Base-by-base conservation (phyloP, 2,888 invertebrate genomes). In the Galeruca laticollis region DNA sequence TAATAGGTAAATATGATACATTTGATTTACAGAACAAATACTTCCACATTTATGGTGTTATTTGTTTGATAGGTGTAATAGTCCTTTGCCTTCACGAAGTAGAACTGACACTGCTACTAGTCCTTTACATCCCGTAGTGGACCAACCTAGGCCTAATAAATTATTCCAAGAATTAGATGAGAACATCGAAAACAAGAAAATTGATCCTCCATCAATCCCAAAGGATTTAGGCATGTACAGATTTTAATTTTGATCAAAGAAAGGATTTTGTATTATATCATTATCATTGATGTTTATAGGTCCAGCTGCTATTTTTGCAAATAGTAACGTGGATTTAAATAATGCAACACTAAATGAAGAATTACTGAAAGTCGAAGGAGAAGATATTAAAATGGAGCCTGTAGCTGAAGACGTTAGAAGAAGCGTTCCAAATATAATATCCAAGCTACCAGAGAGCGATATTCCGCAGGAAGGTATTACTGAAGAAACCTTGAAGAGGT, bases 261-360 rank as follows among this genome's bases (percentile, higher is more conserved):
- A 26, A 26, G 26, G 26, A 26, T 26, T 26, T 26, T 6, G 3
- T 26, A 26, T 26, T 6, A 3, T 26, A 26, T 0, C 4, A 26
- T 26, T 1, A 26, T 26, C 6, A 6, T 26, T 26, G 26, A 6
- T 26, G 26, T 57, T 70, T 66, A 57, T 94, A 79, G 89, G 92
- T 66, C 90, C 92, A 4, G 91, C 93, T 9, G 92, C 94, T 1
- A 90, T 96, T 71, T 94, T 95, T 84, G 94, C 94, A 1, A 96
- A 96, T 82, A 95, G 95, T 81, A 93, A 94, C 11, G 94, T 94
- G 2, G 94, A 93, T 81, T 85, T 94, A 60, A 93, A 94, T 78
- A 94, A 93, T 79, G 93, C 94, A 6, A 93, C 92, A 65, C 87
- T 96, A 11, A 95, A 94, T 81, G 95, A 95, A 79, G 92, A 92